Conservation (phyloP, 2,888 invertebrate species). For the Leptodirus hochenwartii region DNA sequence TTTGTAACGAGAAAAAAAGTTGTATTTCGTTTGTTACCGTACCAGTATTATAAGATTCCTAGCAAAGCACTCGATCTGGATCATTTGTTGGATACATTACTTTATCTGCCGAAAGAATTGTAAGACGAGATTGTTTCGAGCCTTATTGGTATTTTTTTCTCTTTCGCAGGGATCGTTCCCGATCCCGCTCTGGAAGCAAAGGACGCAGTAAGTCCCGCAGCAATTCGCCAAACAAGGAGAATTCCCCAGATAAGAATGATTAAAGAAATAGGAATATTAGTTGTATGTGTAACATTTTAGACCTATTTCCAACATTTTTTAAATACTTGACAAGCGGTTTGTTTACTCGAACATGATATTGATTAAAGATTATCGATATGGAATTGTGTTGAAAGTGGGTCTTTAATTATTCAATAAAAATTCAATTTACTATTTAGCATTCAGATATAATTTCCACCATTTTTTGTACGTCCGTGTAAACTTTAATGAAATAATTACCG, state of each 20-base stretch:
- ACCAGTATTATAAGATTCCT: too few species aligned
- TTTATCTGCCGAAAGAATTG: not conserved
- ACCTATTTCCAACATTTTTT: too few species aligned
- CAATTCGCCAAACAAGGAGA: slow-evolving; percentile 20
- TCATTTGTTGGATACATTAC: slow-evolving; percentile 1
- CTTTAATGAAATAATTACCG: too few species aligned
- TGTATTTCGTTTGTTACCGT: too few species aligned
- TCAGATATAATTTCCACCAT: too few species aligned
- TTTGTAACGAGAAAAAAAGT: slow-evolving; percentile 2
- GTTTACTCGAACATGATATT: too few species aligned
- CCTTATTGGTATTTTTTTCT: slow-evolving; percentile 8
- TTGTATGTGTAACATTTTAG: slow-evolving; percentile 1
- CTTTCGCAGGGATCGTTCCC: slow-evolving; percentile 41
- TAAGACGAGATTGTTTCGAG: not conserved
- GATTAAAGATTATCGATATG: too few species aligned
- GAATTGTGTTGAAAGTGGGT: too few species aligned
- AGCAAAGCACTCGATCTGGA: too few species aligned
- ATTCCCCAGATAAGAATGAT: slow-evolving; percentile 17
- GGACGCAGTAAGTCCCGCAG: slow-evolving; percentile 32
- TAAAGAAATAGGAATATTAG: slow-evolving; percentile 8
- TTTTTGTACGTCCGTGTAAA: too few species aligned
- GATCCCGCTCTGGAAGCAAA: slow-evolving; percentile 41
- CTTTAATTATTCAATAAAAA: slow-evolving; percentile 2
- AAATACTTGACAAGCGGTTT: too few species aligned
- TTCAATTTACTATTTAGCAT: too few species aligned